Conservation (phyloP, 2,113 vertebrate species). For the Hiodon tergisus region DNA sequence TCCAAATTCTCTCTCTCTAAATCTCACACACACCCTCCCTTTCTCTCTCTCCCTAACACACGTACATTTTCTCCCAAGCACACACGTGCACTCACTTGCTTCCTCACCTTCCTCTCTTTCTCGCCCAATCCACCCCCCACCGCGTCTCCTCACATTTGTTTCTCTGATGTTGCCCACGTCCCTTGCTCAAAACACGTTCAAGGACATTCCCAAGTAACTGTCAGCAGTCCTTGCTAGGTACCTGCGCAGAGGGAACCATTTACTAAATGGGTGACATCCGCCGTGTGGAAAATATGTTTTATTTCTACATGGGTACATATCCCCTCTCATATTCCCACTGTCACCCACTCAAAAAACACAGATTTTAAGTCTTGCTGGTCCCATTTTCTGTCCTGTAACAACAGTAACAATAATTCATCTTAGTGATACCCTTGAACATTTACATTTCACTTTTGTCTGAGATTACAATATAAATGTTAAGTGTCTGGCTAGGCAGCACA, state of each 20-base stretch:
- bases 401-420: too few species aligned
- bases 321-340: too few species aligned
- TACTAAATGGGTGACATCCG: constrained; percentile 41
- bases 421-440: too few species aligned
- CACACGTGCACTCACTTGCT: constrained; percentile 19
- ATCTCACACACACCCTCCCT: neutral
- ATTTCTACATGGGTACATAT: neutral
- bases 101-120: neutral
- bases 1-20: constrained; percentile 14
- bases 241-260: constrained; percentile 10
- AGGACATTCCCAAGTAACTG: constrained; percentile 70
- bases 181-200: constrained; percentile 54
- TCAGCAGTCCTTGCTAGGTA: constrained; percentile 50
- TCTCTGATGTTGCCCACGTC: constrained; percentile 55
- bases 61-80: constrained; percentile 5
- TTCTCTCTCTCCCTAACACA: too few species aligned
- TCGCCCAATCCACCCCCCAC: neutral
- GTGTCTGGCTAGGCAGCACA: too few species aligned
- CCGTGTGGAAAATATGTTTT: constrained; percentile 32
- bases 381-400: too few species aligned
- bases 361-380: too few species aligned
- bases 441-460: too few species aligned
- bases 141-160: constrained; percentile 21
- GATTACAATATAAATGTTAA: too few species aligned
- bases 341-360: too few species aligned